These are phyloP conservation scores for Nanorana parkeri DNA, from an alignment of 2,113 vertebrate species.

Conservation along the genomic window DNA sequence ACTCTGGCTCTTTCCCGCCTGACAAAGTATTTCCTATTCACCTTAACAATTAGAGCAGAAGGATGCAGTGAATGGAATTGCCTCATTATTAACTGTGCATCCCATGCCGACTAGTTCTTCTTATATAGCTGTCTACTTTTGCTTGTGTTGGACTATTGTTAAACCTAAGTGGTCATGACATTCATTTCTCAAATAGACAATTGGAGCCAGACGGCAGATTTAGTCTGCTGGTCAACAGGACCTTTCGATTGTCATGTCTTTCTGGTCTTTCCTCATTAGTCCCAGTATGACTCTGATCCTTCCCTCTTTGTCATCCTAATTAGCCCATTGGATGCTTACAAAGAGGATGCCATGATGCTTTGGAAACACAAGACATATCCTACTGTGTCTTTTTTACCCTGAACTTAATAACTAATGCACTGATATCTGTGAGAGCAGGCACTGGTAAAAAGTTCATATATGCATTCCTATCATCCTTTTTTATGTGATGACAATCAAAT, in stretches of 20 bases:
- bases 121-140: slow-evolving; percentile 74
- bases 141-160: slow-evolving; percentile 78
- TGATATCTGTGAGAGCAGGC: slow-evolving; percentile 54
- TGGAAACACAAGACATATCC: slow-evolving; percentile 69
- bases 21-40: slow-evolving; percentile 79
- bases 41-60: slow-evolving; percentile 86
- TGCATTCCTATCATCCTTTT: not conserved
- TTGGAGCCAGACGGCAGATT: slow-evolving; percentile 75
- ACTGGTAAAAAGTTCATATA: slow-evolving; percentile 8
- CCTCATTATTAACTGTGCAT: slow-evolving; percentile 80
- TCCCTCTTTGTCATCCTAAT: slow-evolving; percentile 74
- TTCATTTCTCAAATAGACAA: slow-evolving; percentile 80
- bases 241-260: slow-evolving; percentile 73
- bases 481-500: slow-evolving; percentile 11
- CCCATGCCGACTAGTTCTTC: slow-evolving; percentile 73
- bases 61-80: slow-evolving; percentile 75
- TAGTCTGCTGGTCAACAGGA: slow-evolving; percentile 76
- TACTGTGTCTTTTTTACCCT: slow-evolving; percentile 69
- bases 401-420: slow-evolving; percentile 63
- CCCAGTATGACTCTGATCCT: slow-evolving; percentile 74
- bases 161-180: slow-evolving; percentile 84
- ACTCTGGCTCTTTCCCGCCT: slow-evolving; percentile 74
- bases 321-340: slow-evolving; percentile 63
- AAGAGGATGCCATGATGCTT: slow-evolving; percentile 69
- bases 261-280: slow-evolving; percentile 76